These are phyloP conservation scores for Xiphydria camelus DNA, from an alignment of 2,888 invertebrate species.

Conservation along the genomic window DNA sequence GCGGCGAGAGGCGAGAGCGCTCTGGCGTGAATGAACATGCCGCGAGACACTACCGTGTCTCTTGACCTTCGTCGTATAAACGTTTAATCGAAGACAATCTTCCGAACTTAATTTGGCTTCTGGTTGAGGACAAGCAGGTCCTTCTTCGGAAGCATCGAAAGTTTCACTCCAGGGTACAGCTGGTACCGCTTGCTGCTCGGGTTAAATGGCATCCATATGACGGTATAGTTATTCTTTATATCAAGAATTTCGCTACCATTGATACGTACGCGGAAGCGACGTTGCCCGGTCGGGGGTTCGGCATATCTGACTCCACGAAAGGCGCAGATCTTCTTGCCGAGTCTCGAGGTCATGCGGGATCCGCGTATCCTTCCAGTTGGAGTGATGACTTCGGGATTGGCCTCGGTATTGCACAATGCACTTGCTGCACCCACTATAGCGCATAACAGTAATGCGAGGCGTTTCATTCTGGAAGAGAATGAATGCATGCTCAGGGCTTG, in stretches of 20 bases:
- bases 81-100: slow-evolving; percentile 67
- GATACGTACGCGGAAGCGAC: slow-evolving; percentile 40
- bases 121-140: slow-evolving; percentile 63
- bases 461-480: too few species aligned
- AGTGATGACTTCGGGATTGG: slow-evolving; percentile 13
- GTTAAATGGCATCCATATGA: background rate
- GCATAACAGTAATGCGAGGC: too few species aligned
- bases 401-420: too few species aligned
- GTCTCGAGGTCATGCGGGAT: slow-evolving; percentile 30
- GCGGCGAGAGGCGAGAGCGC: too few species aligned
- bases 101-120: slow-evolving; percentile 56
- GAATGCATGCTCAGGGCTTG: too few species aligned
- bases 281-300: slow-evolving; percentile 35
- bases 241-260: too few species aligned
- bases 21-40: too few species aligned
- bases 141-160: slow-evolving; percentile 63
- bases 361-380: slow-evolving; percentile 37
- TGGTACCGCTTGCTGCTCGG: slow-evolving; percentile 59
- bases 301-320: slow-evolving; percentile 43
- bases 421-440: too few species aligned
- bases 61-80: slow-evolving; percentile 63
- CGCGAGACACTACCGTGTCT: too few species aligned
- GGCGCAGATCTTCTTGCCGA: slow-evolving; percentile 35
- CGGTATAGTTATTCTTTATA: slow-evolving; percentile 22
- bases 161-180: slow-evolving; percentile 58